Percentiles rank a stretch among this genome's conserved stretches.
Evolutionary conservation across 2,888 invertebrate species (phyloP).

Genomic region (Ditylenchus weischeri): DNA sequence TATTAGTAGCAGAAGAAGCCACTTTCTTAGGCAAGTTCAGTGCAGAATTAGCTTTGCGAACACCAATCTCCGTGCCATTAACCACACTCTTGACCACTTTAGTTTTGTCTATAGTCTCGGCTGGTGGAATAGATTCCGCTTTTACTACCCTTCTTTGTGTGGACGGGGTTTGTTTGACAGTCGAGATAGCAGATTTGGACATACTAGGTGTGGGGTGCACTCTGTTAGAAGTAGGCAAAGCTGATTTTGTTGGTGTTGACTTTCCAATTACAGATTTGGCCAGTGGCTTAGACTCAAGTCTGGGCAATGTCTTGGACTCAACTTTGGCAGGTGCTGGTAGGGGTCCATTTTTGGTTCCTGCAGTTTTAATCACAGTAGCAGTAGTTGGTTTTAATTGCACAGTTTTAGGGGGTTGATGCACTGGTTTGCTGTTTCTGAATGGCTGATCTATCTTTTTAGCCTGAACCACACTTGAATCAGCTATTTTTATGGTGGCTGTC

Average conservation of each 20-base stretch:
- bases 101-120: not conserved
- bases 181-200: not conserved
- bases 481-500: conserved; percentile 1
- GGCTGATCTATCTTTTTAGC: too few relatives aligned
- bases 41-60: conserved; percentile 1
- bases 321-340: too few relatives aligned
- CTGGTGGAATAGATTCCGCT: conserved; percentile 1
- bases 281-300: too few relatives aligned
- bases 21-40: not conserved
- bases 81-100: not conserved
- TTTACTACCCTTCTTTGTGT: not conserved
- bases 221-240: not conserved
- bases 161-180: not conserved
- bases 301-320: too few relatives aligned
- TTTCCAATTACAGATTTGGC: too few relatives aligned
- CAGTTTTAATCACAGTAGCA: too few relatives aligned
- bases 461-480: too few relatives aligned
- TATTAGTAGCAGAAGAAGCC: not conserved
- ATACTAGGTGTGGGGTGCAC: conserved; percentile 1
- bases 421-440: too few relatives aligned
- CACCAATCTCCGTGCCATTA: too few relatives aligned
- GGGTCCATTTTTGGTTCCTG: too few relatives aligned
- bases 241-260: too few relatives aligned
- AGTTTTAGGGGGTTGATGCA: too few relatives aligned
- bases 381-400: not conserved